phyloP scores from a whole-genome alignment of 2,113 vertebrate species.

The Pleuronectes platessa region DNA sequence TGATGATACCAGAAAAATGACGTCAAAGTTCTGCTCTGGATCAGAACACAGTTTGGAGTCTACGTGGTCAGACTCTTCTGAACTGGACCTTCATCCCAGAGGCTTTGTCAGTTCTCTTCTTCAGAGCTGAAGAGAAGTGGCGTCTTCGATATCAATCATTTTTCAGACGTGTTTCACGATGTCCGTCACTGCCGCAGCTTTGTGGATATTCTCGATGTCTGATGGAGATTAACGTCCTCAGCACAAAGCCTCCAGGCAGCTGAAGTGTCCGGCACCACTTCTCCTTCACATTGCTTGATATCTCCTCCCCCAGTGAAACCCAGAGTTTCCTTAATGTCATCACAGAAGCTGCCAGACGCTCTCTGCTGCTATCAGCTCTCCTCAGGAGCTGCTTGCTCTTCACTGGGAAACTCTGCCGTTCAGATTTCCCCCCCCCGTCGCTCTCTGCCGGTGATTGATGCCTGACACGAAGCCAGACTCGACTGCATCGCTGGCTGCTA shows the following conservation, averaged over 20 bases:
- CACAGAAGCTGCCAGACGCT: slow-evolving; percentile 22
- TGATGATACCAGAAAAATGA: too few species aligned
- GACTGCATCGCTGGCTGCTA: slow-evolving; percentile 42
- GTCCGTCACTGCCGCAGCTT: neutral
- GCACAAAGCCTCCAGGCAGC: too few species aligned
- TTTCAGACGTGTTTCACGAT: too few species aligned
- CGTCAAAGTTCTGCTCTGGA: too few species aligned
- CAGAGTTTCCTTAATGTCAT: slow-evolving; percentile 32
- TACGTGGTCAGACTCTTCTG: too few species aligned
- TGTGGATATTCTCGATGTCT: neutral
- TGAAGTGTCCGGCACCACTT: neutral
- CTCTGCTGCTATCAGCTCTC: slow-evolving; percentile 32
- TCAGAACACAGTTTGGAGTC: too few species aligned
- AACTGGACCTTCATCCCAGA: too few species aligned
- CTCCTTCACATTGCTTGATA: neutral
- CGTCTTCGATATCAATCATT: too few species aligned
- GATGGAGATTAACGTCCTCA: slow-evolving; percentile 21
- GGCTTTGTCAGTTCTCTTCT: too few species aligned
- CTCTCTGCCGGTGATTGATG: slow-evolving; percentile 58
- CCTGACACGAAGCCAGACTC: slow-evolving; percentile 26
- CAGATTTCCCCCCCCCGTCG: slow-evolving; percentile 11
- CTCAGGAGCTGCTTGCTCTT: neutral
- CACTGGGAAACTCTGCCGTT: slow-evolving; percentile 13
- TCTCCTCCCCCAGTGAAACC: too few species aligned
- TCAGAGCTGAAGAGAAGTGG: too few species aligned